A percentile compares a stretch with the other conserved stretches of the same genome.
These are phyloP conservation scores for Hiodon alosoides DNA, from an alignment of 2,113 vertebrate genomes.

Conservation along the genomic window DNA sequence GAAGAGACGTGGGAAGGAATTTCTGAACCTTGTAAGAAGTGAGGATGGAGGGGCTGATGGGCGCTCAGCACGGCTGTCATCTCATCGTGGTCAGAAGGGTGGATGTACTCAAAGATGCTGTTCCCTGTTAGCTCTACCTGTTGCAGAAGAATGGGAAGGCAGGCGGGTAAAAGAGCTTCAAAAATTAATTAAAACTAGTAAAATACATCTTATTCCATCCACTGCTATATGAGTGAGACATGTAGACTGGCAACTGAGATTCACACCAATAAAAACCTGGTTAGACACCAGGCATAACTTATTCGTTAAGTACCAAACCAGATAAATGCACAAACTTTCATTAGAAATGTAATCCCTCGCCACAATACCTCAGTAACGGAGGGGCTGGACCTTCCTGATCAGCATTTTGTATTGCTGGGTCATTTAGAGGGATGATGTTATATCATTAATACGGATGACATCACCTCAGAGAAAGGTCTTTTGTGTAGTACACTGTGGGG, in stretches of 20 bases:
- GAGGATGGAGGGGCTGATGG: constrained; percentile 75
- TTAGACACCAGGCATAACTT: neutral
- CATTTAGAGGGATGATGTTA: constrained; percentile 31
- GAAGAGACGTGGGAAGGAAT: neutral
- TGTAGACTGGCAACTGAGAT: too few species aligned
- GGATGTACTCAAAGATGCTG: constrained; percentile 94
- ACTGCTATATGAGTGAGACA: neutral
- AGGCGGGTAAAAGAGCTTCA: neutral
- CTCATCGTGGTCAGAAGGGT: constrained; percentile 89
- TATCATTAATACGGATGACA: constrained; percentile 35
- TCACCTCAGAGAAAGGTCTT: constrained; percentile 32
- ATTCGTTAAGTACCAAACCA: too few species aligned
- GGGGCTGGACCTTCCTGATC: neutral
- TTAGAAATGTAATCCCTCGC: too few species aligned
- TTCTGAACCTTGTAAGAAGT: constrained; percentile 74
- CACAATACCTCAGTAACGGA: neutral
- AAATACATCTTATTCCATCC: too few species aligned
- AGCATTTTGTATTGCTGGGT: constrained; percentile 25
- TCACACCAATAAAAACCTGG: neutral
- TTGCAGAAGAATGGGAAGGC: constrained; percentile 20
- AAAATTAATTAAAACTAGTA: too few species aligned
- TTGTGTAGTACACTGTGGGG: constrained; percentile 22
- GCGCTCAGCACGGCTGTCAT: constrained; percentile 84
- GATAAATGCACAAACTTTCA: too few species aligned
- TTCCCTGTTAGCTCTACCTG: constrained; percentile 96